These are phyloP conservation scores for Tetragonula clypearis DNA, from an alignment of 1,140 invertebrate species.

Conservation along the genomic window DNA sequence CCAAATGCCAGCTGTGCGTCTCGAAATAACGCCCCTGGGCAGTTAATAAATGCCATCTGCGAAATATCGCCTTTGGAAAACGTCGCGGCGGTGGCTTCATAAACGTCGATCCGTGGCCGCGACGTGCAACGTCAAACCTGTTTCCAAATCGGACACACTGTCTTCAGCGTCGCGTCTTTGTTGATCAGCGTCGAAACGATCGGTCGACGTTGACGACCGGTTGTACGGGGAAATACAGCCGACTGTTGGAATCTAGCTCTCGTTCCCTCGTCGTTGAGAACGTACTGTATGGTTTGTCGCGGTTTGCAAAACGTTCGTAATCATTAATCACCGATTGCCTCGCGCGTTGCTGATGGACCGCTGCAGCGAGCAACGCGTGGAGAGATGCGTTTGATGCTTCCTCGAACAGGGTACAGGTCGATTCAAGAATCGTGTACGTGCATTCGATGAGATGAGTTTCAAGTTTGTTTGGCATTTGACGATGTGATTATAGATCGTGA, in stretches of 20 bases:
- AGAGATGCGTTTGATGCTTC: background rate
- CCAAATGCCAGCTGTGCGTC: constrained; percentile 36
- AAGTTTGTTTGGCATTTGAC: no score
- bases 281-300: constrained; percentile 40
- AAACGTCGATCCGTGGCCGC: constrained; percentile 32
- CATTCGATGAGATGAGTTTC: no score
- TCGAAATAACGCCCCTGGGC: constrained; percentile 37
- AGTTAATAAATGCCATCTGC: constrained; percentile 55
- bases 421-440: background rate
- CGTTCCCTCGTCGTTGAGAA: background rate
- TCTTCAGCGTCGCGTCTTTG: constrained; percentile 15
- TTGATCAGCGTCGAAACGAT: constrained; percentile 42
- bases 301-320: background rate
- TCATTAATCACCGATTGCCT: constrained; percentile 43
- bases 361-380: background rate
- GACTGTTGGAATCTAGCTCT: background rate
- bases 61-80: constrained; percentile 44
- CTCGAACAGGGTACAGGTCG: background rate
- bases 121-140: constrained; percentile 45
- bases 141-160: constrained; percentile 43
- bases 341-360: background rate
- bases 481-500: no score
- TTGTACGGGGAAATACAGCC: background rate
- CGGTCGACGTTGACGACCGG: constrained; percentile 36
- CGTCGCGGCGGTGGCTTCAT: constrained; percentile 29